These are phyloP conservation scores for Cantharis nigra DNA, from an alignment of 2,888 invertebrate species.

Conservation along the genomic window DNA sequence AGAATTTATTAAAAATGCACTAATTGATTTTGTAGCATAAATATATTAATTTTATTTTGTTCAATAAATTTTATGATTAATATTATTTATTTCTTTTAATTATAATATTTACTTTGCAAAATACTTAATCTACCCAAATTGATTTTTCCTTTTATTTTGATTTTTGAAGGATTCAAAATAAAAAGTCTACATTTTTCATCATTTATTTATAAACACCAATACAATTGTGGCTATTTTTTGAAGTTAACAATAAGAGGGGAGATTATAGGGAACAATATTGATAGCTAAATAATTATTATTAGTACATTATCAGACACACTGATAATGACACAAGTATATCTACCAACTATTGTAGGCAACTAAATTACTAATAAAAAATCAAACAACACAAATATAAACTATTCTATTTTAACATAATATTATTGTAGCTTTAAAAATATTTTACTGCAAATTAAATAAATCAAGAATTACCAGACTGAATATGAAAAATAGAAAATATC, in stretches of 20 bases:
- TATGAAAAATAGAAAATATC: background rate
- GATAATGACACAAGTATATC: background rate
- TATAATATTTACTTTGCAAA: too few species aligned
- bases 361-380: background rate
- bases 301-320: background rate
- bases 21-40: background rate
- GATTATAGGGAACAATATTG: background rate
- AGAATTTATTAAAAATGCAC: background rate
- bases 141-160: background rate
- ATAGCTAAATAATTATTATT: background rate
- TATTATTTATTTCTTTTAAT: background rate
- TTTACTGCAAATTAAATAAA: background rate
- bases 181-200: background rate
- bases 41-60: background rate
- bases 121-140: too few species aligned
- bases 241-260: background rate
- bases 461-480: background rate
- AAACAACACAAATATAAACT: background rate
- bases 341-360: background rate
- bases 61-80: background rate
- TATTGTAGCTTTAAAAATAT: background rate
- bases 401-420: background rate
- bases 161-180: background rate
- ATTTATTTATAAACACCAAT: background rate
- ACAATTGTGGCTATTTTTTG: background rate